A percentile compares a stretch with the other conserved stretches of the same genome.
phyloP scores from a whole-genome alignment of 2,888 invertebrate species.

The Apomyelois bistriatella region DNA sequence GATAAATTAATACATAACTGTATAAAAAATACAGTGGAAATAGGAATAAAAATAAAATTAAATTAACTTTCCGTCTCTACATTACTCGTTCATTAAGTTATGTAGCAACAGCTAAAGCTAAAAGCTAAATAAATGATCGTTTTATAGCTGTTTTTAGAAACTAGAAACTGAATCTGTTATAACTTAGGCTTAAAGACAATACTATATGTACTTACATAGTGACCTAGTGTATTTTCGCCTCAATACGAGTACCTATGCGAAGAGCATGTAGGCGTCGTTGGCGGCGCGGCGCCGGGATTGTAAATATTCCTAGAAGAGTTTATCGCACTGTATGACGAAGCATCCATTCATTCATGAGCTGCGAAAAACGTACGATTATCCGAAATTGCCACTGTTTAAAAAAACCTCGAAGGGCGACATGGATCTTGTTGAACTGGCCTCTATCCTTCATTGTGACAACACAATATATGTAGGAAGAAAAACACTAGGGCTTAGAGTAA shows the following conservation, averaged over 20 bases:
- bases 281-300: conserved; percentile 52
- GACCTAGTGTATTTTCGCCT: conserved; percentile 30
- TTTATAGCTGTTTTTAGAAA: too few relatives aligned
- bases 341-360: conserved; percentile 63
- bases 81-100: too few relatives aligned
- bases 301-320: conserved; percentile 47
- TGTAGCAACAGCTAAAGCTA: too few relatives aligned
- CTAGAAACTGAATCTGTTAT: too few relatives aligned
- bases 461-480: conserved; percentile 33
- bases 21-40: too few relatives aligned
- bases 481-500: conserved; percentile 24
- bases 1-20: too few relatives aligned
- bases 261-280: conserved; percentile 38
- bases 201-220: conserved; percentile 10
- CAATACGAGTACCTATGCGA: conserved; percentile 16
- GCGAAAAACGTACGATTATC: conserved; percentile 37
- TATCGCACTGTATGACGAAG: conserved; percentile 48
- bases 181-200: too few relatives aligned
- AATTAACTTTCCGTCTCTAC: too few relatives aligned
- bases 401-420: conserved; percentile 25
- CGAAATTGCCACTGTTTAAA: conserved; percentile 28
- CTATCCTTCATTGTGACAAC: conserved; percentile 39
- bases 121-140: too few relatives aligned
- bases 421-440: conserved; percentile 41
- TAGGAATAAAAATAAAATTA: too few relatives aligned